Evolutionary conservation across 2,797 vertebrate genomes (phyloP).

Genomic region (Ctenopoma multispine): DNA sequence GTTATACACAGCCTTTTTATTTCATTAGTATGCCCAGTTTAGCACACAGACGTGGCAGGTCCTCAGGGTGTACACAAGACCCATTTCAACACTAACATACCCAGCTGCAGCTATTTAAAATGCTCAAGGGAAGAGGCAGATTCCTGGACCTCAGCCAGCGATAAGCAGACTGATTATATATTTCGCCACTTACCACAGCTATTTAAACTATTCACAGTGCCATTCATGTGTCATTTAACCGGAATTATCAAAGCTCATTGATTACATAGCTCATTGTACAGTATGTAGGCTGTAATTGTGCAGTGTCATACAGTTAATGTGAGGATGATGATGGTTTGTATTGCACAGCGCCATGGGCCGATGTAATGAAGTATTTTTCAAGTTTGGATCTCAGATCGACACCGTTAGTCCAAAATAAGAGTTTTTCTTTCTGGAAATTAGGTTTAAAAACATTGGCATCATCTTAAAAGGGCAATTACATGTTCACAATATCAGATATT

Average conservation of each 20-base stretch:
- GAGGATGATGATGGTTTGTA: constrained; percentile 1
- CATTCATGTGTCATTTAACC: constrained; percentile 29
- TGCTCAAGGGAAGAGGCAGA: constrained; percentile 59
- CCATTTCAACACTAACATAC: constrained; percentile 66
- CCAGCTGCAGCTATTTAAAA: constrained; percentile 67
- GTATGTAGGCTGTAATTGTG: constrained; percentile 3
- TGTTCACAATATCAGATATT: too few species aligned
- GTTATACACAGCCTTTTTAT: constrained; percentile 72
- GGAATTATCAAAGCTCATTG: constrained; percentile 30
- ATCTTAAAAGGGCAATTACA: too few species aligned
- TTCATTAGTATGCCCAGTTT: constrained; percentile 77
- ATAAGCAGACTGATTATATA: constrained; percentile 54
- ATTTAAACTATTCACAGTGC: not conserved
- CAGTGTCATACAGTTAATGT: not conserved
- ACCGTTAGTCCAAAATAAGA: too few species aligned
- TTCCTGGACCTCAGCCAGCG: constrained; percentile 48
- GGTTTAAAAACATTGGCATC: too few species aligned
- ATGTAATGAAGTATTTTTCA: too few species aligned
- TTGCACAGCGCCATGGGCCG: too few species aligned
- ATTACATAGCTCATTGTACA: constrained; percentile 7
- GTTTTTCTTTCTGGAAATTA: too few species aligned
- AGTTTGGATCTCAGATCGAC: too few species aligned
- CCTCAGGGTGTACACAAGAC: constrained; percentile 66
- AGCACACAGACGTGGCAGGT: constrained; percentile 64
- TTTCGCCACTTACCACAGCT: constrained; percentile 33